Evolutionary conservation across 2,797 vertebrate species (phyloP), one percentile per base, ranked within the genome.

Genomic region (Spinibarbus caldwelli): DNA sequence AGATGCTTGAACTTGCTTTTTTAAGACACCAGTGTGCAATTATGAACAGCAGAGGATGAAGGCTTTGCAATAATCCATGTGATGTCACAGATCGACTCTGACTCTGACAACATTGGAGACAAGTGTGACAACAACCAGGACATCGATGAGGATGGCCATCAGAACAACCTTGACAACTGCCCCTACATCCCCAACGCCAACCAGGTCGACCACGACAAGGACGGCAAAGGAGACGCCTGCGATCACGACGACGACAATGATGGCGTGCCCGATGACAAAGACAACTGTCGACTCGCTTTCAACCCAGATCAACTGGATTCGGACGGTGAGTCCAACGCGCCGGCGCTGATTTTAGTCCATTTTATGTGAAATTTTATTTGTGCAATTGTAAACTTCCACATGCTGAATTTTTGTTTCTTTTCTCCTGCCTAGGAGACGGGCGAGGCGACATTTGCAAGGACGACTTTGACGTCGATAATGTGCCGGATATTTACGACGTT

Each of bases 111-210:
- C 38, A 92, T 99, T 67, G 98, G 98, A 87, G 98, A 99, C 91
- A 94, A 97, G 71, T 99, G 98, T 6, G 98, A 99, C 94, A 98
- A 94, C 94, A 99, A 99, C 90, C 97, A 99, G 92, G 98, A 99
- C 91, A 99, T 99, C 88, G 98, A 99, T 45, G 98, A 99, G 89
- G 98, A 99, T 3, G 98, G 98, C 45, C 98, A 99, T 93, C 98
- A 99, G 94, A 99, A 99, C 94, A 99, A 99, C 87, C 94, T 99
- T 91, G 98, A 99, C 94, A 99, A 99, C 91, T 99, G 98, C 79
- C 98, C 98, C 26, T 99, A 99, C 70, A 97, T 99, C 86, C 91
- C 98, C 62, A 99, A 99, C 29, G 96, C 98, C 87, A 99, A 99
- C 94, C 98, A 99, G 93, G 98, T 94, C 2, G 98, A 99, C 91